Percentiles rank a stretch among this genome's conserved stretches.
Conservation (phyloP, 53 echinoderm and acorn worm genomes). For the Astropecten irregularis region DNA sequence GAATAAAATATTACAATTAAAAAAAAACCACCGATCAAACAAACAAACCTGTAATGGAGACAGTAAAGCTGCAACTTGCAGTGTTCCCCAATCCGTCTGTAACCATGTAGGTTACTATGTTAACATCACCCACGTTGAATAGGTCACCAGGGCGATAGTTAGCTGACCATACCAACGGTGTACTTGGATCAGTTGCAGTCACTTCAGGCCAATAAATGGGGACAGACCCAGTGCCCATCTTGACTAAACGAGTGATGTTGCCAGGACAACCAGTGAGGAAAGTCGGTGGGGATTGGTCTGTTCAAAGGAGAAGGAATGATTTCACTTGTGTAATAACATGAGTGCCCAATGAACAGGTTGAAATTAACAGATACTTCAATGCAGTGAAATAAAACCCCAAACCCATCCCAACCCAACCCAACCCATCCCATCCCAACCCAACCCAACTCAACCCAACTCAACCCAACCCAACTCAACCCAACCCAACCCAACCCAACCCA, state of each 20-base stretch:
- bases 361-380: no score
- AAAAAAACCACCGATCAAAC: background rate
- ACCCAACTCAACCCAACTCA: no score
- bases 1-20: background rate
- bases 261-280: background rate
- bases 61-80: no score
- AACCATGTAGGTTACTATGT: conserved; percentile 26
- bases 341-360: no score
- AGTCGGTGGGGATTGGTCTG: background rate
- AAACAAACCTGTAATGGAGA: conserved; percentile 12
- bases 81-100: background rate
- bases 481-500: no score
- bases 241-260: background rate
- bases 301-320: background rate
- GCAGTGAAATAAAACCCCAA: no score
- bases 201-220: background rate
- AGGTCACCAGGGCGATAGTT: background rate
- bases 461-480: no score
- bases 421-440: no score
- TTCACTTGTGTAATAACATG: no score
- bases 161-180: background rate
- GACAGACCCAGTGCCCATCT: background rate
- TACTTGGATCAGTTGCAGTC: background rate
- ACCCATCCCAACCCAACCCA: no score
- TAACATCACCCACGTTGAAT: background rate